phyloP scores from a whole-genome alignment of 1,140 invertebrate species.

The Mya arenaria region DNA sequence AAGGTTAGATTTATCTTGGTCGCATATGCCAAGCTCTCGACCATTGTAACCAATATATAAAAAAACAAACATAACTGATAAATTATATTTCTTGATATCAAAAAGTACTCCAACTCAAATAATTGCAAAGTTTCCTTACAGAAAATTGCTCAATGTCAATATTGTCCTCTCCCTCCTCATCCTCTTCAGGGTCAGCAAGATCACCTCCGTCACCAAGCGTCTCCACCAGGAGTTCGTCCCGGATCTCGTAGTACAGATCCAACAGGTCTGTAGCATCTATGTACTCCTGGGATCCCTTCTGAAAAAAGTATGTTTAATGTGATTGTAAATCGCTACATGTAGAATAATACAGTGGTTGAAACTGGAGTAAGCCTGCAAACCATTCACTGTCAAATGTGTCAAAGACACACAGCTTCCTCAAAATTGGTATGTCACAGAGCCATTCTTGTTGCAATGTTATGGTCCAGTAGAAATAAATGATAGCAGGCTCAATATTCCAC shows the following conservation, averaged over 20 bases:
- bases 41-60: no score
- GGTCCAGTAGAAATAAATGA: no score
- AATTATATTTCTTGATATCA: background rate
- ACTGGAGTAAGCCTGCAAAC: background rate
- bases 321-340: background rate
- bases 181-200: conserved; percentile 60
- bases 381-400: no score
- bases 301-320: no score
- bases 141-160: conserved; percentile 9
- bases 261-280: conserved; percentile 95
- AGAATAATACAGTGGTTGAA: background rate
- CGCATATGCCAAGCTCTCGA: no score
- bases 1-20: no score
- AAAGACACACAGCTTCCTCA: no score
- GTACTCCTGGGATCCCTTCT: conserved; percentile 91
- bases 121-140: conserved; percentile 5
- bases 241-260: conserved; percentile 88
- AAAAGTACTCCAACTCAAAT: background rate
- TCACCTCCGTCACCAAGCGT: conserved; percentile 74
- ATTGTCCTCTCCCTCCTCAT: conserved; percentile 60
- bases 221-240: conserved; percentile 75
- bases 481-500: no score
- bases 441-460: no score
- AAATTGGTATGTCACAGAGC: no score
- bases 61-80: no score